Conservation (phyloP, 2,113 vertebrate species). For the Cyprinodon tularosa region DNA sequence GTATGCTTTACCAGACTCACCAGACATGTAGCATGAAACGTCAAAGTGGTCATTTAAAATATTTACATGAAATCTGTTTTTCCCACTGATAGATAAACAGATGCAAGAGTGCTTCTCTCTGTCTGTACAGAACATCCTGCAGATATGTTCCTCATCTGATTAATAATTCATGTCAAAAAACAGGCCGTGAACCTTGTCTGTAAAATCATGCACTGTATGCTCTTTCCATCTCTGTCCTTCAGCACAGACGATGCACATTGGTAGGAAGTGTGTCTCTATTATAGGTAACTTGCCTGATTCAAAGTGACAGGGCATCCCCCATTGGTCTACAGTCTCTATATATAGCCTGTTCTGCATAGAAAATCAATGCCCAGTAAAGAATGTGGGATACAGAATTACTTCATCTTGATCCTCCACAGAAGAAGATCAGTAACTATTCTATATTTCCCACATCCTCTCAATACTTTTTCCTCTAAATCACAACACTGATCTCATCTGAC, state of each 20-base stretch:
- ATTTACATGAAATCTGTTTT: conserved; percentile 66
- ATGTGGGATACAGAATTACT: conserved; percentile 85
- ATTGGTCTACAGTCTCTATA: conserved; percentile 87
- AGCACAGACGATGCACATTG: conserved; percentile 83
- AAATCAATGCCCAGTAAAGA: conserved; percentile 80
- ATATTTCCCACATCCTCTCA: conserved; percentile 16
- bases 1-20: conserved; percentile 45
- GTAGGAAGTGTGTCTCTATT: conserved; percentile 87
- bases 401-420: conserved; percentile 81
- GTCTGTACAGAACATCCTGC: conserved; percentile 21
- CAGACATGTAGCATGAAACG: conserved; percentile 58
- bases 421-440: conserved; percentile 44
- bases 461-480: conserved; percentile 13
- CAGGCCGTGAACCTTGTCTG: conserved; percentile 26
- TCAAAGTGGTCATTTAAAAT: conserved; percentile 53
- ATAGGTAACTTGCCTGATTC: conserved; percentile 87
- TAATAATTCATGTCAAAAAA: conserved; percentile 40
- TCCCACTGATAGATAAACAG: conserved; percentile 58
- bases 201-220: conserved; percentile 48
- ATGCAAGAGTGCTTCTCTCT: conserved; percentile 24
- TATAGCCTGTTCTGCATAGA: conserved; percentile 90
- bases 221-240: conserved; percentile 74
- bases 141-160: conserved; percentile 36
- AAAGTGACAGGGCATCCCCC: conserved; percentile 89
- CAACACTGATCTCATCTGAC: not conserved